A percentile compares a stretch with the other conserved stretches of the same genome.
Conservation (phyloP, 2,888 invertebrate genomes). For the Ectobius pallidus region DNA sequence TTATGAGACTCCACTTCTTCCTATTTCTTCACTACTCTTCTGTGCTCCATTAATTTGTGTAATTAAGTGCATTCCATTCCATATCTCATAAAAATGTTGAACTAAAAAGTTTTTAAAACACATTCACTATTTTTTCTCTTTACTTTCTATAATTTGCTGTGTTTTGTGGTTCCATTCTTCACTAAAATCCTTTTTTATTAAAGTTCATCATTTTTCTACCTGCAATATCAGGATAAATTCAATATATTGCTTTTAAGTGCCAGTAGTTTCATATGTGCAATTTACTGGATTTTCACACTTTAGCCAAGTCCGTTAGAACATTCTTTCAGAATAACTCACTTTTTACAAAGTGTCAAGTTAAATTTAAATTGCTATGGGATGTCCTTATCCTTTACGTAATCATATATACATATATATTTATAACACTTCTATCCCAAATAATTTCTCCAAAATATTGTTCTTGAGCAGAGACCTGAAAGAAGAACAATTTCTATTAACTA, state of each 20-base stretch:
- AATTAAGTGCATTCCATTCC: too few relatives aligned
- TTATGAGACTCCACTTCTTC: too few relatives aligned
- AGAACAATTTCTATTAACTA: too few relatives aligned
- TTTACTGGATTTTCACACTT: not conserved
- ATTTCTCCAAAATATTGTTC: slow-evolving; percentile 28
- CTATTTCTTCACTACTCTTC: too few relatives aligned
- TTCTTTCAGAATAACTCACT: too few relatives aligned
- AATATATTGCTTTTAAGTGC: slow-evolving; percentile 16
- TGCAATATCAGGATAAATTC: slow-evolving; percentile 5
- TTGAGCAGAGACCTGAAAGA: slow-evolving; percentile 30
- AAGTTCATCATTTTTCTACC: not conserved
- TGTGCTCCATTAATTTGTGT: too few relatives aligned
- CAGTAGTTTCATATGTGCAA: not conserved
- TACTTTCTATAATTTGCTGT: not conserved
- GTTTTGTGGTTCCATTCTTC: not conserved
- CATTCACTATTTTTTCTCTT: not conserved
- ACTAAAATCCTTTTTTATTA: slow-evolving; percentile 1
- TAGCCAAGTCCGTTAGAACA: not conserved
- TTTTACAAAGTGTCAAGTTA: not conserved
- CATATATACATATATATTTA: not conserved
- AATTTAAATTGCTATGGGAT: not conserved
- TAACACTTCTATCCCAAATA: slow-evolving; percentile 10
- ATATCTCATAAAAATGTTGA: not conserved
- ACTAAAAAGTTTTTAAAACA: not conserved
- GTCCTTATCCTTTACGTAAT: slow-evolving; percentile 4